Evolutionary conservation across 92 coral and sea anemone genomes (phyloP), one percentile per base, ranked within the genome.

Genomic region (Parazoanthus atlanticus): DNA sequence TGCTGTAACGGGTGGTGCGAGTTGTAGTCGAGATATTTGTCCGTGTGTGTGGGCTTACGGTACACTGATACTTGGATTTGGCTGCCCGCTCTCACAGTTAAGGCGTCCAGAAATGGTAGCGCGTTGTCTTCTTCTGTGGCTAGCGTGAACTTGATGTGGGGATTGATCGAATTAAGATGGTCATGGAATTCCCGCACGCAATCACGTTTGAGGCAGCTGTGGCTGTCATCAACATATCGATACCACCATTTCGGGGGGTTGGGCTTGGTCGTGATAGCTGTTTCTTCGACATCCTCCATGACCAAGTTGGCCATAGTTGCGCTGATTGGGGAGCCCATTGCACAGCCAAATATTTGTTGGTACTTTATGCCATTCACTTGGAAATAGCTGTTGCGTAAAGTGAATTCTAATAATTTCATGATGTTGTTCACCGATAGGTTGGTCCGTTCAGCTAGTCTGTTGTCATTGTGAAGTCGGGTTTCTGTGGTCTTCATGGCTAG

Each of bases 301-400:
- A 85, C 88, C 10, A 85, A 23, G 65, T 71, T 72, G 38, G 88
- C 88, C 40, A 85, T 41, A 41, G 54, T 54, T 19, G 80, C 67
- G 67, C 88, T 85, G 11, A 71, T 28, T 32, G 34, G 79, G 40
- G 80, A 66, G 26, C 88, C 88, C 80, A 85, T 85, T 10, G 88
- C 88, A 67, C 88, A 84, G 29, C 88, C 88, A 70, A 81, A 88
- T 13, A 88, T 80, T 26, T 88, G 86, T 69, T 80, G 87, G 79
- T 49, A 88, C 26, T 66, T 32, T 28, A 26, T 7, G 10, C 47
- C 40, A 31, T 80, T 17, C 26, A 77, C 43, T 65, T 81, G 43
- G 41, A 81, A 88, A 40, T n/a, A 88, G 70, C 91, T 34, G 65
- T 88, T 86, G 41, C 74, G 75, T 9, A 90, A 80, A 3, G 81